Conservation (phyloP, 2,113 vertebrate genomes). For the Hipposideros armiger region DNA sequence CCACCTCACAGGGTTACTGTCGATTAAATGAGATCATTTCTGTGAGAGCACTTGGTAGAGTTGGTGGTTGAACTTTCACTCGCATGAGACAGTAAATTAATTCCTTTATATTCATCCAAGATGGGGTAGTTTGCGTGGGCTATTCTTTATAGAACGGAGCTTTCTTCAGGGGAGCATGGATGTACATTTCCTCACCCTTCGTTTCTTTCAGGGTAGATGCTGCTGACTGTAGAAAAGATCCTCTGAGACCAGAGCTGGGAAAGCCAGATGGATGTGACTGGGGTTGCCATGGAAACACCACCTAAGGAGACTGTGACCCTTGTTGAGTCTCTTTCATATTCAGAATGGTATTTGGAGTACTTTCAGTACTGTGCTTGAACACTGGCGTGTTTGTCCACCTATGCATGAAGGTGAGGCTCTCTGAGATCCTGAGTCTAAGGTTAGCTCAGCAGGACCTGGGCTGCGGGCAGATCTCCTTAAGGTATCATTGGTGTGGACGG, state of each 20-base stretch:
- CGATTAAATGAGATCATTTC: neutral
- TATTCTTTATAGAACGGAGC: neutral
- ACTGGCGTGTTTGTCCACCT: neutral
- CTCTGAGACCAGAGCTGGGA: neutral
- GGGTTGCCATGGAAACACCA: constrained; percentile 20
- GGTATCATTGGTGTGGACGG: neutral
- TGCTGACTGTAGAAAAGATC: neutral
- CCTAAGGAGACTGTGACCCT: neutral
- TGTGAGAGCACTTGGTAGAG: neutral
- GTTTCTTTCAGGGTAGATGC: neutral
- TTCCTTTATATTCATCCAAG: neutral
- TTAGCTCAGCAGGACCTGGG: neutral
- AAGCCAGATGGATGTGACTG: neutral
- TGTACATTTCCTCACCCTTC: neutral
- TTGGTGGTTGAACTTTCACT: neutral
- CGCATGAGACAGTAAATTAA: neutral
- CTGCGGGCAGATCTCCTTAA: neutral
- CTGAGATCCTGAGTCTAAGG: neutral
- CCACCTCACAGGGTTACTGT: neutral
- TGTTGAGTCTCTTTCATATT: neutral
- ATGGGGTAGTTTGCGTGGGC: neutral
- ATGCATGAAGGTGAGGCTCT: neutral
- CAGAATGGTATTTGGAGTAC: neutral
- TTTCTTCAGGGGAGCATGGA: neutral
- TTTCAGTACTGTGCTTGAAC: neutral